These are phyloP conservation scores for Microcebus ravelobensis DNA, from an alignment of 2,113 vertebrate species.

Conservation along the genomic window DNA sequence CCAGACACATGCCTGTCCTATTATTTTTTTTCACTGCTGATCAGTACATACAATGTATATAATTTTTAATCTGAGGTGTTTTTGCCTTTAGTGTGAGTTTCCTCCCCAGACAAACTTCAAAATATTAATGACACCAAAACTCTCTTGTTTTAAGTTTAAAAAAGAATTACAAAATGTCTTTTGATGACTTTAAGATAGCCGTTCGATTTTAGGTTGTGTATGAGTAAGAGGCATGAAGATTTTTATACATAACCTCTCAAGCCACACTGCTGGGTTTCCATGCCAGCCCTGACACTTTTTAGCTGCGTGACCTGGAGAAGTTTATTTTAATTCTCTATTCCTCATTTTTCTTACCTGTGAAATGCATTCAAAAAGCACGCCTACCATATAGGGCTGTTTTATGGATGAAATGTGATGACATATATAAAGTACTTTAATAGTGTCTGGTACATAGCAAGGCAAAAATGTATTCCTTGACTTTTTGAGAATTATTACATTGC, in stretches of 20 bases:
- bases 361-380: not conserved
- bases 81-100: not conserved
- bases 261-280: not conserved
- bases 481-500: not conserved
- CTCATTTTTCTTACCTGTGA: not conserved
- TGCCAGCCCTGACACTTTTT: not conserved
- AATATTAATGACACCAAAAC: not conserved
- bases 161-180: not conserved
- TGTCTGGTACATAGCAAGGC: not conserved
- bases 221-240: not conserved
- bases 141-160: not conserved
- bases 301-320: not conserved
- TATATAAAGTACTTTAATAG: not conserved
- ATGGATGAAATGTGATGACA: not conserved
- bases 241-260: not conserved
- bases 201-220: not conserved
- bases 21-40: not conserved
- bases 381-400: not conserved
- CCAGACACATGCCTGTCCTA: accelerated
- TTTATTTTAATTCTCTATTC: not conserved
- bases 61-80: not conserved
- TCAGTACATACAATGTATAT: not conserved
- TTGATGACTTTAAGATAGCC: not conserved
- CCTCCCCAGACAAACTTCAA: not conserved
- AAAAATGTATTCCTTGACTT: not conserved